These are phyloP conservation scores for Bombus soroeensis DNA, from an alignment of 1,140 invertebrate species.

Conservation along the genomic window DNA sequence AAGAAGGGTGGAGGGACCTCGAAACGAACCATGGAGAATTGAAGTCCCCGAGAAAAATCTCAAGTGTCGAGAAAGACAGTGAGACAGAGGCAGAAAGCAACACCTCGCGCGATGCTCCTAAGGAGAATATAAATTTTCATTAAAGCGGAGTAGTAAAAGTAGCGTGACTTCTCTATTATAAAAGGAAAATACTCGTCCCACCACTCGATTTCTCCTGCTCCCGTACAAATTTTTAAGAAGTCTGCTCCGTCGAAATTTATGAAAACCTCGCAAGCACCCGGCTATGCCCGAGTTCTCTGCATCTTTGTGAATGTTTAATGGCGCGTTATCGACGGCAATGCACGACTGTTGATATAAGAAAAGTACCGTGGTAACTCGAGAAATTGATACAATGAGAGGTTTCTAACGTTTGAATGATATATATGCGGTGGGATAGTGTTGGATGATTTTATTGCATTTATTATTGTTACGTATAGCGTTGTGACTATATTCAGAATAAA, in stretches of 20 bases:
- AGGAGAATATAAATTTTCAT: constrained; percentile 66
- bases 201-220: constrained; percentile 25
- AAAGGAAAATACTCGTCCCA: constrained; percentile 30
- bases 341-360: neutral
- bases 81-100: neutral
- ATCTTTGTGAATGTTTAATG: constrained; percentile 7
- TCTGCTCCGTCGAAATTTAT: constrained; percentile 16
- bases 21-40: constrained; percentile 55
- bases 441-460: neutral
- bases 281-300: neutral
- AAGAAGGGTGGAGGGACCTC: constrained; percentile 12
- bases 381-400: neutral
- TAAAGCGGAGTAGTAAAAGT: constrained; percentile 47
- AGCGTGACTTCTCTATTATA: constrained; percentile 29
- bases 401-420: neutral
- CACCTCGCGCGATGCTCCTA: neutral
- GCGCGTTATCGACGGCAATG: neutral
- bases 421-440: neutral
- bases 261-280: neutral
- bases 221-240: constrained; percentile 41
- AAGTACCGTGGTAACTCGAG: neutral
- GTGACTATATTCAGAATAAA: neutral
- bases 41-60: constrained; percentile 57
- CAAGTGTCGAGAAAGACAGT: constrained; percentile 21
- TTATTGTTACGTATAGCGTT: neutral